Evolutionary conservation across 2,797 vertebrate genomes (phyloP).

Genomic region (Coreius guichenoti): DNA sequence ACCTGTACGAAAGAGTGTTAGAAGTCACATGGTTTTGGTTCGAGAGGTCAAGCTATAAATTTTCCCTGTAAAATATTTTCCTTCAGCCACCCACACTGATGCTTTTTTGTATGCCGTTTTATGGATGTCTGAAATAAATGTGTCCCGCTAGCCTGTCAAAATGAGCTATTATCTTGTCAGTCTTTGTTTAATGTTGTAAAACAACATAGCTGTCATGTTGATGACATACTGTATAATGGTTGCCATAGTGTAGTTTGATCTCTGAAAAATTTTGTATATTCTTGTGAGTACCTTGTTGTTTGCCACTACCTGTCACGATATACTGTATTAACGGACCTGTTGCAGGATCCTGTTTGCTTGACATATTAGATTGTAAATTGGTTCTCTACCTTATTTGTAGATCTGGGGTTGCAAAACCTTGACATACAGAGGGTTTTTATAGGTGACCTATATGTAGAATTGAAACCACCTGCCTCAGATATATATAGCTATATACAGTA

Average conservation of each 20-base stretch:
- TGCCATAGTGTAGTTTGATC: background rate
- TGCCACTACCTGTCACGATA: background rate
- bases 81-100: background rate
- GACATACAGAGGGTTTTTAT: background rate
- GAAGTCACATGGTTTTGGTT: constrained; percentile 1
- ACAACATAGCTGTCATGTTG: background rate
- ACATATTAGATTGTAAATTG: background rate
- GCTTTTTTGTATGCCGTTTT: background rate
- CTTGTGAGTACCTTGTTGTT: background rate
- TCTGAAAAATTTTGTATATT: background rate
- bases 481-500: background rate
- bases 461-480: background rate
- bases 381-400: background rate
- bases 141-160: background rate
- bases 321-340: background rate
- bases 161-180: background rate
- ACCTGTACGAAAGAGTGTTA: background rate
- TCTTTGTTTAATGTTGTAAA: constrained; percentile 11
- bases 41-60: constrained; percentile 12
- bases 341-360: background rate
- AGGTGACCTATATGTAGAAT: background rate
- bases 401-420: background rate
- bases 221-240: constrained; percentile 12
- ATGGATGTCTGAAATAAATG: background rate
- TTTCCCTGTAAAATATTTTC: background rate